Evolutionary conservation across 2,797 vertebrate species (phyloP).

Genomic region (Gallinago stenura): DNA sequence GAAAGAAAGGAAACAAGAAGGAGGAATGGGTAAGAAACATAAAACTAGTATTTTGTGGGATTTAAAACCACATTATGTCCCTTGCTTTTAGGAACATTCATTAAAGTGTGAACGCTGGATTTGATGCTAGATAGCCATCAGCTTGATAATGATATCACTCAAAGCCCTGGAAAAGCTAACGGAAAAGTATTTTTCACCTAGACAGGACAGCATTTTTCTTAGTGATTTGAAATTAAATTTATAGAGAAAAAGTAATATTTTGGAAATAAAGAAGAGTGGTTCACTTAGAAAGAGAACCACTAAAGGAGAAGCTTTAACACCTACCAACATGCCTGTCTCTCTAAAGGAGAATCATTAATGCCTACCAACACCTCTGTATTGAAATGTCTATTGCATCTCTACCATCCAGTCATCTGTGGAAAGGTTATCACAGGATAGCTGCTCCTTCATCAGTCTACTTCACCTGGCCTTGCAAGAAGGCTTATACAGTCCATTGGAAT

Average conservation of each 20-base stretch:
- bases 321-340: background rate
- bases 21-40: conserved; percentile 2
- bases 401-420: background rate
- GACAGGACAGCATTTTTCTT: background rate
- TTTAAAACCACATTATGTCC: conserved; percentile 37
- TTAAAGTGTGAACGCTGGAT: conserved; percentile 4
- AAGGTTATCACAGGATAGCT: background rate
- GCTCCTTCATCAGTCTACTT: background rate
- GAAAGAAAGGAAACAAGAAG: conserved; percentile 15
- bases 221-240: background rate
- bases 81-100: background rate
- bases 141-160: background rate
- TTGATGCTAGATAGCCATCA: background rate
- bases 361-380: background rate
- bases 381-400: background rate
- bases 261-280: background rate
- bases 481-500: background rate
- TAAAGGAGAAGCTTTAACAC: background rate
- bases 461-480: background rate
- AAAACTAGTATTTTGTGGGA: conserved; percentile 12
- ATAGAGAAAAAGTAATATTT: background rate
- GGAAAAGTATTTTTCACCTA: background rate
- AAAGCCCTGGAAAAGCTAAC: background rate
- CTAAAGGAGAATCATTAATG: background rate
- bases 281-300: background rate